Evolutionary conservation across 2,888 invertebrate genomes (phyloP).

Genomic region (Eupsilia transversa): DNA sequence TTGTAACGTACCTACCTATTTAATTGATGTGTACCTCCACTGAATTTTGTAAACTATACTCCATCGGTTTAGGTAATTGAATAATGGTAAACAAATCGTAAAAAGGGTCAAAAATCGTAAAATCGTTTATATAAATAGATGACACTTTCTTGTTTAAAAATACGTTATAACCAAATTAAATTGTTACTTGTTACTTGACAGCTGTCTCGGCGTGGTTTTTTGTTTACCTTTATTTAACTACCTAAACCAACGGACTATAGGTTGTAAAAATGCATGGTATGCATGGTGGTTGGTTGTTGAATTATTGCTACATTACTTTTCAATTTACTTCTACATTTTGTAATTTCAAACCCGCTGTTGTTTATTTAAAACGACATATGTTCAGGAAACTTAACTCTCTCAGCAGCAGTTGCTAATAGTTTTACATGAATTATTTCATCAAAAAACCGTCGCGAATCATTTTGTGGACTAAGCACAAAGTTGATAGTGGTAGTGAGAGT

Average conservation of each 20-base stretch:
- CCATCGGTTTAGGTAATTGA: too few species aligned
- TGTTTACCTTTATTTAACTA: too few species aligned
- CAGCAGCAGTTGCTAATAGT: not conserved
- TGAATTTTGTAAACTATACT: constrained; percentile 9
- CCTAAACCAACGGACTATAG: too few species aligned
- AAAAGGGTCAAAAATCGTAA: too few species aligned
- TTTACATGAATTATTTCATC: not conserved
- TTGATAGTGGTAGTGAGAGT: not conserved
- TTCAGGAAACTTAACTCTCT: not conserved
- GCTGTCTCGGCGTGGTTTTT: too few species aligned
- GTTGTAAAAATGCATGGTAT: too few species aligned
- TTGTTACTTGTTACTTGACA: too few species aligned
- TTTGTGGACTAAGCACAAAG: not conserved
- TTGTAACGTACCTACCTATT: not conserved
- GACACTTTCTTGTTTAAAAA: too few species aligned
- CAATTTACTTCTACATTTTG: constrained; percentile 31
- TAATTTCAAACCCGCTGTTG: constrained; percentile 25
- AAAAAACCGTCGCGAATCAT: not conserved
- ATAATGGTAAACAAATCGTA: too few species aligned
- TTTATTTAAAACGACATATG: constrained; percentile 26
- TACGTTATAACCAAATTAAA: too few species aligned
- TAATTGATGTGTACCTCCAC: not conserved
- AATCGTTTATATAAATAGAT: too few species aligned
- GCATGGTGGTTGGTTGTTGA: too few species aligned
- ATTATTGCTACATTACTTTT: constrained; percentile 18